These are phyloP conservation scores for Drosophila micromelanica DNA, from an alignment of 1,140 invertebrate genomes.

Conservation along the genomic window DNA sequence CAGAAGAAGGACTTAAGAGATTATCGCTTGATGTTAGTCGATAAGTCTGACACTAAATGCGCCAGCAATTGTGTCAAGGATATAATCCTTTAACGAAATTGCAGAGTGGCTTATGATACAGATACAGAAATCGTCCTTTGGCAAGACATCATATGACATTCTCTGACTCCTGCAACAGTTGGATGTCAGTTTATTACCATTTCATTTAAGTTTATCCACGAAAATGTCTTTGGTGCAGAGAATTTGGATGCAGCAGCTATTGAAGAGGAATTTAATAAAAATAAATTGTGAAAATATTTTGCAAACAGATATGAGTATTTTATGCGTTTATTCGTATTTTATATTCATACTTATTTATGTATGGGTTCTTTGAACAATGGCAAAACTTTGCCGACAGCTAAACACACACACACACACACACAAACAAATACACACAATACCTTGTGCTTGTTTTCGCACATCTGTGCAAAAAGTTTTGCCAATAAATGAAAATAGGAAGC, in stretches of 20 bases:
- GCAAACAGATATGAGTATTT: slow-evolving; percentile 15
- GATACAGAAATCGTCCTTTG: background rate
- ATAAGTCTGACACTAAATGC: slow-evolving; percentile 28
- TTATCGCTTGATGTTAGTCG: slow-evolving; percentile 21
- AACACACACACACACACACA: slow-evolving; percentile 2
- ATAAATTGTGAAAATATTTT: slow-evolving; percentile 23
- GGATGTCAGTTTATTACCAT: background rate
- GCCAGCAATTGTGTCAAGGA: slow-evolving; percentile 23
- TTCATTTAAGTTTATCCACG: slow-evolving; percentile 7
- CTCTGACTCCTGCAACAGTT: slow-evolving; percentile 9
- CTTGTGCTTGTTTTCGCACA: slow-evolving; percentile 55
- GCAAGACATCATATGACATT: slow-evolving; percentile 8
- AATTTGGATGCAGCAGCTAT: slow-evolving; percentile 7
- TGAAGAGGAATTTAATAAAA: slow-evolving; percentile 17
- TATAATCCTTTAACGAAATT: slow-evolving; percentile 43
- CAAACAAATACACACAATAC: slow-evolving; percentile 12
- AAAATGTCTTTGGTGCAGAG: background rate
- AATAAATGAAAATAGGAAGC: slow-evolving; percentile 81
- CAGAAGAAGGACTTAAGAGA: background rate
- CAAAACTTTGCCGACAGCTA: slow-evolving; percentile 64
- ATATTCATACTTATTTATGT: slow-evolving; percentile 41
- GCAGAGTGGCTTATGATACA: slow-evolving; percentile 6
- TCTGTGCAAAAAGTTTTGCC: slow-evolving; percentile 70
- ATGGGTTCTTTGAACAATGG: slow-evolving; percentile 44
- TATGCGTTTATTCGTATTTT: slow-evolving; percentile 13